These are phyloP conservation scores for Platycnemis pennipes DNA, from an alignment of 2,888 invertebrate genomes.

Conservation along the genomic window DNA sequence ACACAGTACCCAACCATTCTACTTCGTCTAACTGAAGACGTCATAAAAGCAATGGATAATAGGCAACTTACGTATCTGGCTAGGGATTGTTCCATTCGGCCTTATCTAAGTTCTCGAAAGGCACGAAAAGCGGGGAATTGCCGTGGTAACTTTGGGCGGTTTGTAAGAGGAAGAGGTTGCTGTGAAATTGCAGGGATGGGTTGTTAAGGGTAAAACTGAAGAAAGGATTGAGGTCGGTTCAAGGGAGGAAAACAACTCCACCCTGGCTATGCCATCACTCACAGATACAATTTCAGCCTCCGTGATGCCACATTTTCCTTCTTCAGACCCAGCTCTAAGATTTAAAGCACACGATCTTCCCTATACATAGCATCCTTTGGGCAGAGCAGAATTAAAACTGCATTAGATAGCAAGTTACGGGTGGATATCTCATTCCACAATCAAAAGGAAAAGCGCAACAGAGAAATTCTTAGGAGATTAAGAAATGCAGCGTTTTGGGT, in stretches of 20 bases:
- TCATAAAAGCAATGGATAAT: too few species aligned
- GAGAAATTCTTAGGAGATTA: too few species aligned
- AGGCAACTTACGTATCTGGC: too few species aligned
- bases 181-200: neutral
- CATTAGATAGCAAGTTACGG: too few species aligned
- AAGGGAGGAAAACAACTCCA: constrained; percentile 54
- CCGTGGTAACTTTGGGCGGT: neutral
- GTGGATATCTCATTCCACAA: too few species aligned
- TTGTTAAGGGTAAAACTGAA: constrained; percentile 33
- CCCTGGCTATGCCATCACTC: constrained; percentile 43
- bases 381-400: too few species aligned
- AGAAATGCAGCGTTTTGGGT: too few species aligned
- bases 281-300: constrained; percentile 50
- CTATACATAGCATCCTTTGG: too few species aligned
- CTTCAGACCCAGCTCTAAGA: constrained; percentile 13
- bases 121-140: neutral
- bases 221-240: constrained; percentile 49
- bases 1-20: too few species aligned
- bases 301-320: constrained; percentile 2
- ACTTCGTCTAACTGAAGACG: too few species aligned
- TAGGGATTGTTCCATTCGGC: neutral
- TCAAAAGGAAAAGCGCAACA: too few species aligned
- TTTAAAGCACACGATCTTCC: too few species aligned
- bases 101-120: neutral
- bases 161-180: constrained; percentile 19